Percentiles rank a stretch among this genome's conserved stretches.
These are phyloP conservation scores for Anticlea derivata DNA, from an alignment of 2,888 invertebrate genomes.

Conservation along the genomic window DNA sequence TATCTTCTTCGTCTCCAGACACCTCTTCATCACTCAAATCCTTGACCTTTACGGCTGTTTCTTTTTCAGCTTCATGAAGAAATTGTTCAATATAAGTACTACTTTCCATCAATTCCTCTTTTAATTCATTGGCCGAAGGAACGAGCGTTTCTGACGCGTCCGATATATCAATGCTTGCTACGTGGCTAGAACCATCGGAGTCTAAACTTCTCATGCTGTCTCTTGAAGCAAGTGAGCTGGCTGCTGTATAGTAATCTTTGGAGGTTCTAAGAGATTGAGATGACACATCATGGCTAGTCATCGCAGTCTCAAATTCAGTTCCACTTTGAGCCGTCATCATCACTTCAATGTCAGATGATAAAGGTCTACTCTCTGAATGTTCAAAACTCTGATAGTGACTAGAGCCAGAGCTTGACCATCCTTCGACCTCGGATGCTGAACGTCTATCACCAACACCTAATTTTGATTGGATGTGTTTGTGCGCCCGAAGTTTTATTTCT, in stretches of 20 bases:
- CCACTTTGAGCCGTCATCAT: slow-evolving; percentile 88
- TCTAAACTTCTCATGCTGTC: slow-evolving; percentile 96
- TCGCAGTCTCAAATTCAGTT: slow-evolving; percentile 94
- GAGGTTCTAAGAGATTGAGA: slow-evolving; percentile 89
- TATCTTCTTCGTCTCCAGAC: slow-evolving; percentile 84
- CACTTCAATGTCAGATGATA: slow-evolving; percentile 94
- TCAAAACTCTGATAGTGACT: slow-evolving; percentile 96
- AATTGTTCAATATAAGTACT: slow-evolving; percentile 84
- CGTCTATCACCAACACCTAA: slow-evolving; percentile 85
- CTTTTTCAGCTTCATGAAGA: slow-evolving; percentile 70
- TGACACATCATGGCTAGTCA: slow-evolving; percentile 91
- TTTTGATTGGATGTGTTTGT: slow-evolving; percentile 77
- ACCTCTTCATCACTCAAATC: slow-evolving; percentile 79
- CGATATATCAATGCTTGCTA: slow-evolving; percentile 95
- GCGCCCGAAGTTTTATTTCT: slow-evolving; percentile 71
- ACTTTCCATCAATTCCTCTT: slow-evolving; percentile 88
- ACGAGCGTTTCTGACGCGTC: slow-evolving; percentile 97
- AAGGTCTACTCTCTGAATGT: slow-evolving; percentile 90
- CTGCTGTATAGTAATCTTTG: slow-evolving; percentile 93
- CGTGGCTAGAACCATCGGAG: slow-evolving; percentile 94
- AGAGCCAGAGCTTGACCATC: slow-evolving; percentile 94
- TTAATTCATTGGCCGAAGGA: slow-evolving; percentile 93
- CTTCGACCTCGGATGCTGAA: slow-evolving; percentile 91
- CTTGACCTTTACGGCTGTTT: slow-evolving; percentile 60
- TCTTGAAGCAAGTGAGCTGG: slow-evolving; percentile 93